phyloP scores from a whole-genome alignment of 1,140 invertebrate species.

The Cherax quadricarinatus region DNA sequence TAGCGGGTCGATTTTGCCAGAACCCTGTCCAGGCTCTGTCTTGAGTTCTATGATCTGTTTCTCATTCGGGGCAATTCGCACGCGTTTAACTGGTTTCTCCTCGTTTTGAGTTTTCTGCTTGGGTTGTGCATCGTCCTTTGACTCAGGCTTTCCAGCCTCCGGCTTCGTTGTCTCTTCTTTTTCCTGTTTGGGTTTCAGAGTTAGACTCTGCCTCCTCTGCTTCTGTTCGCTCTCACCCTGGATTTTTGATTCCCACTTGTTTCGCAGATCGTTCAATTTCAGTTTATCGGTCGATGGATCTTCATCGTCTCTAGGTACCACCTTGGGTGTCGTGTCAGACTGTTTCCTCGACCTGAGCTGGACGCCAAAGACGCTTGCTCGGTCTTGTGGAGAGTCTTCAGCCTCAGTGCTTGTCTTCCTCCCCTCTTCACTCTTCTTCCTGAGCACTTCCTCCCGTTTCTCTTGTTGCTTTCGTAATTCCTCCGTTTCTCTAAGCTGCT shows the following conservation, averaged over 20 bases:
- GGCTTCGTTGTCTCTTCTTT: not conserved
- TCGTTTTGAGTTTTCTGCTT: not conserved
- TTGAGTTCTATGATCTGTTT: not conserved
- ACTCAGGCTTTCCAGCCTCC: not conserved
- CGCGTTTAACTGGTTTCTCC: not conserved
- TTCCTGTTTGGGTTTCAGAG: constrained; percentile 31
- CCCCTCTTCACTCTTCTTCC: not conserved
- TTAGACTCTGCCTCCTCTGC: constrained; percentile 22
- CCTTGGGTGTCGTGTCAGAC: not conserved
- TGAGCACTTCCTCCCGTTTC: not conserved
- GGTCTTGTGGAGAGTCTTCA: constrained; percentile 10
- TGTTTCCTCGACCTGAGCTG: constrained; percentile 19
- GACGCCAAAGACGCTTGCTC: constrained; percentile 34
- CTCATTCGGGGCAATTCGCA: not conserved
- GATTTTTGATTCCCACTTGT: constrained; percentile 64
- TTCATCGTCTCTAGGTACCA: not conserved
- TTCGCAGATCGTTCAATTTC: constrained; percentile 24
- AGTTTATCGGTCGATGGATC: not conserved
- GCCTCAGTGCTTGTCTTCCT: not conserved
- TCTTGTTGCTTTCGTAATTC: constrained; percentile 21
- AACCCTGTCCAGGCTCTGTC: not conserved
- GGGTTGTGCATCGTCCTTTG: not conserved
- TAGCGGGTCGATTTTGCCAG: not conserved
- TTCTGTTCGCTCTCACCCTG: constrained; percentile 37
- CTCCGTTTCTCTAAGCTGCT: not conserved